Conservation (phyloP, 2,888 invertebrate genomes). For the Chaitophorus viminalis region DNA sequence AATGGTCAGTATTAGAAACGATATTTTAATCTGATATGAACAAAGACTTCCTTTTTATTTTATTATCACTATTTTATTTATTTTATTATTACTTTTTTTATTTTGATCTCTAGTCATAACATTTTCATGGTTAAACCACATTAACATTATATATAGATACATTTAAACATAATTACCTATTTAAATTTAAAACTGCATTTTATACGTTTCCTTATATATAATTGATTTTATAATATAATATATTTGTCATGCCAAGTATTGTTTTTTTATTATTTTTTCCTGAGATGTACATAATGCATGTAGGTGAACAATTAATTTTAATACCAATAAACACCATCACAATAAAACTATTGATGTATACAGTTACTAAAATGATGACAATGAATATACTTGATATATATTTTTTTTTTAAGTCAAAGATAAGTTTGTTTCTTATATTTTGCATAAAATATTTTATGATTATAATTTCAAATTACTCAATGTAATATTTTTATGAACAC, state of each 20-base stretch:
- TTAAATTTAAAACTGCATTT: constrained; percentile 38
- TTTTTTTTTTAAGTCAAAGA: too few relatives aligned
- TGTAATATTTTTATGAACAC: too few relatives aligned
- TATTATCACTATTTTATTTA: constrained; percentile 18
- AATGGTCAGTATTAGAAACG: constrained; percentile 54
- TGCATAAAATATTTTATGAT: too few relatives aligned
- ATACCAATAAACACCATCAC: neutral
- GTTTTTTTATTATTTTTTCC: neutral
- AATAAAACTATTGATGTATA: too few relatives aligned
- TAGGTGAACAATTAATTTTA: neutral
- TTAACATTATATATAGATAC: constrained; percentile 28
- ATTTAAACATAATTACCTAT: constrained; percentile 31
- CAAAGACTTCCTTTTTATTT: constrained; percentile 59
- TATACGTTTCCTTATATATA: constrained; percentile 44
- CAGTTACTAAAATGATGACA: too few relatives aligned
- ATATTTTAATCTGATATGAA: constrained; percentile 56
- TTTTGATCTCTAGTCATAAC: constrained; percentile 59
- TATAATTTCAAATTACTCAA: too few relatives aligned
- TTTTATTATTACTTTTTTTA: constrained; percentile 19
- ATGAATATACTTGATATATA: too few relatives aligned
- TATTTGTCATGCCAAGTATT: constrained; percentile 26
- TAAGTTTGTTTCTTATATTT: too few relatives aligned
- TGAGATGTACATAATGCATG: neutral
- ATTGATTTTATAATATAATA: constrained; percentile 48
- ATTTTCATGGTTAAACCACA: constrained; percentile 29